Evolutionary conservation across 1,140 invertebrate species (phyloP).

Genomic region (Drosophila guanche): DNA sequence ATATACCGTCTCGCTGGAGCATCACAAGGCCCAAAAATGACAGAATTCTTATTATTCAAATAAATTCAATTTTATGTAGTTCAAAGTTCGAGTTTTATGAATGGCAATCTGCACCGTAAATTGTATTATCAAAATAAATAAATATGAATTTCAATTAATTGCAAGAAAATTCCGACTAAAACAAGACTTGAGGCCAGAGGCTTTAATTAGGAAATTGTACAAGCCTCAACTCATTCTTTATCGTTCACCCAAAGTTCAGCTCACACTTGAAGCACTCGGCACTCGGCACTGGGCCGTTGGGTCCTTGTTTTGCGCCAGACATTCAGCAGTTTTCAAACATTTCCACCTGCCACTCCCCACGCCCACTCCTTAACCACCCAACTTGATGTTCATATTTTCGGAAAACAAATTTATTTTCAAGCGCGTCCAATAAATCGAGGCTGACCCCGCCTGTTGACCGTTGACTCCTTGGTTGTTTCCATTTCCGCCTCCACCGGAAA

Average conservation of each 20-base stretch:
- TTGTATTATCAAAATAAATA: not conserved
- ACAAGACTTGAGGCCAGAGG: slow-evolving; percentile 6
- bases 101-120: too few relatives aligned
- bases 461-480: slow-evolving; percentile 49
- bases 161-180: slow-evolving; percentile 14
- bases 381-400: slow-evolving; percentile 55
- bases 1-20: too few relatives aligned
- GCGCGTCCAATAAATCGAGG: slow-evolving; percentile 56
- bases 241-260: not conserved
- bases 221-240: slow-evolving; percentile 13
- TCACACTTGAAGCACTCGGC: not conserved
- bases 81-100: too few relatives aligned
- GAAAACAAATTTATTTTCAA: slow-evolving; percentile 67
- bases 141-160: not conserved
- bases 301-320: slow-evolving; percentile 9
- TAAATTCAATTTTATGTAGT: too few relatives aligned
- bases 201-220: not conserved
- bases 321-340: not conserved
- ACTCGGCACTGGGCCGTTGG: slow-evolving; percentile 12
- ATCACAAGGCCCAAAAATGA: too few relatives aligned
- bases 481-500: slow-evolving; percentile 44
- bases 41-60: too few relatives aligned
- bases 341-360: not conserved
- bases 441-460: slow-evolving; percentile 35
- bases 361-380: not conserved